Evolutionary conservation across 2,797 vertebrate species (phyloP), one percentile per base, ranked within the genome.

Genomic region (Pangasius krempfi): DNA sequence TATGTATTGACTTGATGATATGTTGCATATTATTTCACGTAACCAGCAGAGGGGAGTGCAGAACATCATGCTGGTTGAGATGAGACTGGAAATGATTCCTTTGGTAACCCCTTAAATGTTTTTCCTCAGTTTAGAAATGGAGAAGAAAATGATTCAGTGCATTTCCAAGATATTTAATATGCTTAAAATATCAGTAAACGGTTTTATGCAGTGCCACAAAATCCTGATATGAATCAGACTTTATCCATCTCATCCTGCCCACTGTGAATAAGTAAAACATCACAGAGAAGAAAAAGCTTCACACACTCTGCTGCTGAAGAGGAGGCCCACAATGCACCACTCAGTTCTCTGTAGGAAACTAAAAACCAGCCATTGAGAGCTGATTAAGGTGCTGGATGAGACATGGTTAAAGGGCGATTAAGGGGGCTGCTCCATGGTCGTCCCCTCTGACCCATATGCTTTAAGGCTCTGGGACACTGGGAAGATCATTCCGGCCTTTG

Each of bases 241-340:
- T 88, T 89, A 84, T 91, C 90, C 84, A 87, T 86, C 89, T 90
- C 91, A 92, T 90, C 91, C 72, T 91, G 40, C 4, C 5, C 40
- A 44, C 5, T 44, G 92, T 90, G 89, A 89, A 76, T 90, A 88
- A 94, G 72, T 75, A 84, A 93, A 90, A 93, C 79, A 87, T 92
- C 91, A 91, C 80, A 87, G 90, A 90, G 40, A 66, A 5, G 60
- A 62, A 52, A 16, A 75, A 56, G 16, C 22, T 75, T 56, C 52
- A 80, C 27, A 18, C 7, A 37, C 18, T 14, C 52, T 58, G 18
- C 58, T 68, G 33, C 4, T 75, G 83, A 83, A 86, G 47, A 66
- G 52, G 64, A 60, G 25, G 5, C 68, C 27, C 52, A 79, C 84
- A 73, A 86, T 87, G 25, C 25, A 1, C 33, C n/a, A 75, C 64